Conservation (phyloP, 2,113 vertebrate species). For the Rhagologus leucostigma region DNA sequence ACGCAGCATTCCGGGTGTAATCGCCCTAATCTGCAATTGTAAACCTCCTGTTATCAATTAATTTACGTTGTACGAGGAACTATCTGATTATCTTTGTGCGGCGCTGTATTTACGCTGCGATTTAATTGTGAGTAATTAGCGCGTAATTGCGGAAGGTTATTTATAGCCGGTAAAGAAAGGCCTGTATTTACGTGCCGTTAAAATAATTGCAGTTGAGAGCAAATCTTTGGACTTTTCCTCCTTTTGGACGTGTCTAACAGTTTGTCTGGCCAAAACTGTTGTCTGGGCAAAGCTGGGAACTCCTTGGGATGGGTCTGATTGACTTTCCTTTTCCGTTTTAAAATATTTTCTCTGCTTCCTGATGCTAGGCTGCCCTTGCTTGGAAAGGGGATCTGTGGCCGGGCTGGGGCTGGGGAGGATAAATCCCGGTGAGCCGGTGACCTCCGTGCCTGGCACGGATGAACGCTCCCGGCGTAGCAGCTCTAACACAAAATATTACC, state of each 20-base stretch:
- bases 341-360: not conserved
- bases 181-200: not conserved
- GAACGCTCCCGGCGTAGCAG: not conserved
- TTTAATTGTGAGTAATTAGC: conserved; percentile 69
- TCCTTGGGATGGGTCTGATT: not conserved
- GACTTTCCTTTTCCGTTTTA: not conserved
- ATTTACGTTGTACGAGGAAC: conserved; percentile 64
- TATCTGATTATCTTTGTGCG: conserved; percentile 66
- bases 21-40: conserved; percentile 32
- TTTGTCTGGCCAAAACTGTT: not conserved
- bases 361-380: too few relatives aligned
- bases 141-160: conserved; percentile 63
- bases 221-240: not conserved
- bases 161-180: conserved; percentile 53
- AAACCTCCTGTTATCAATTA: conserved; percentile 72
- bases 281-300: not conserved
- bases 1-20: not conserved
- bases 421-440: not conserved
- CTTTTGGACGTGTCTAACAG: not conserved
- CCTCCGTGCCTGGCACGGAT: conserved; percentile 16
- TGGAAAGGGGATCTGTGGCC: not conserved
- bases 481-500: conserved; percentile 21
- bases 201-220: conserved; percentile 56
- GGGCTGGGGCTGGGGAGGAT: not conserved
- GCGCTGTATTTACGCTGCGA: conserved; percentile 24